Conservation (phyloP, 2,797 vertebrate species). For the Syngnathus rostellatus region DNA sequence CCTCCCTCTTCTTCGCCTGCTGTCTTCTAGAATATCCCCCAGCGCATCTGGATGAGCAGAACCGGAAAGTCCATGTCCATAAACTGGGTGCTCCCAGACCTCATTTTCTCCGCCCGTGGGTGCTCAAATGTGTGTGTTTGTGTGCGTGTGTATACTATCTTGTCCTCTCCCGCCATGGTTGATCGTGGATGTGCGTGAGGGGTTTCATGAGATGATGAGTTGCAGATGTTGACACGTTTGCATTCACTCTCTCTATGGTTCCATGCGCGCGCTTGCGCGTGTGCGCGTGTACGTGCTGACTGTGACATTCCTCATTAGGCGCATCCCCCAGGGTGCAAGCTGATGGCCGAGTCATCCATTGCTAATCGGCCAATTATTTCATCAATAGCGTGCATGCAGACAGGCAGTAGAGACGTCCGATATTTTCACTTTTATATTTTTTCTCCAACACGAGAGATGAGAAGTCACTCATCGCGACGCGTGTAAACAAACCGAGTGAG, state of each 20-base stretch:
- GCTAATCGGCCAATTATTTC: not conserved
- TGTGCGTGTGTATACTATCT: conserved; percentile 4
- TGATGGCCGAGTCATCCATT: conserved; percentile 1
- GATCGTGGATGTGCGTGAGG: conserved; percentile 2
- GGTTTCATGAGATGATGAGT: conserved; percentile 54
- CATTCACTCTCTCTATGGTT: conserved; percentile 30
- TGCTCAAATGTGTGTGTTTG: not conserved
- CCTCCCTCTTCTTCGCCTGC: not conserved
- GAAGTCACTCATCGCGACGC: not conserved
- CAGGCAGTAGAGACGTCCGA: not conserved
- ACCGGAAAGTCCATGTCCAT: conserved; percentile 4
- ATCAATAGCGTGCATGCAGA: not conserved
- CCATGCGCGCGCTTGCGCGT: not conserved
- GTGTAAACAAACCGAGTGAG: not conserved
- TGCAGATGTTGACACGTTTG: conserved; percentile 73
- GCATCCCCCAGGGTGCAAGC: conserved; percentile 1
- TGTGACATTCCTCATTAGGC: conserved; percentile 11
- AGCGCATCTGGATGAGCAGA: not conserved
- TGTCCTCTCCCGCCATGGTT: conserved; percentile 1
- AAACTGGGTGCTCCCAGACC: conserved; percentile 30
- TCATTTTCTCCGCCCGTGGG: not conserved
- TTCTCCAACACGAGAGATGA: not conserved
- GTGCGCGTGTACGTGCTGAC: conserved; percentile 14
- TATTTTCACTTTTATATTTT: not conserved
- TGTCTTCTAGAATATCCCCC: not conserved